These are phyloP conservation scores for Chromis chromis DNA, from an alignment of 2,797 vertebrate genomes.

Conservation along the genomic window DNA sequence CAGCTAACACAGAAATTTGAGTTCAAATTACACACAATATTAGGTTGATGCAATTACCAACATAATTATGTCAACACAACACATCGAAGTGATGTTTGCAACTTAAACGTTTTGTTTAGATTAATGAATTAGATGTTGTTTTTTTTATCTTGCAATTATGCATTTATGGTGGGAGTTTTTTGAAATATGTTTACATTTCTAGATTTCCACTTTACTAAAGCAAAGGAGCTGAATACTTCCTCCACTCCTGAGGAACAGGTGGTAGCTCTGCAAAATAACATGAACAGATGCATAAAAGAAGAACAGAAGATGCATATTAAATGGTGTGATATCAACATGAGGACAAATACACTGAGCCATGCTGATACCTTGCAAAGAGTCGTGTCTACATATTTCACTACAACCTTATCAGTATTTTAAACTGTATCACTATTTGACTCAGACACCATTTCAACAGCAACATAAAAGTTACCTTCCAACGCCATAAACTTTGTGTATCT, in stretches of 20 bases:
- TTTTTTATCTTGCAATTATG: too few relatives aligned
- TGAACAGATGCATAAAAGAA: conserved; percentile 22
- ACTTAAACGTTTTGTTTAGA: too few relatives aligned
- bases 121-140: too few relatives aligned
- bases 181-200: too few relatives aligned
- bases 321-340: not conserved
- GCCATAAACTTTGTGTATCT: not conserved
- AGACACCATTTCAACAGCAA: not conserved
- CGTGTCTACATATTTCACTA: not conserved
- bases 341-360: not conserved
- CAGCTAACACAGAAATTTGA: too few relatives aligned
- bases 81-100: too few relatives aligned
- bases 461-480: not conserved
- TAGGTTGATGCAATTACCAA: too few relatives aligned
- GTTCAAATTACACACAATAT: too few relatives aligned
- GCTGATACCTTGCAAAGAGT: not conserved
- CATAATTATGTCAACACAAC: too few relatives aligned
- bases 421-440: not conserved
- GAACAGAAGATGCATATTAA: not conserved
- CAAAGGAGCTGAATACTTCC: too few relatives aligned
- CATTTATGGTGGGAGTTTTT: too few relatives aligned
- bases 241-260: conserved; percentile 7
- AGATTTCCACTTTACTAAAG: too few relatives aligned
- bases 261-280: not conserved
- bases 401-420: not conserved